phyloP scores from a whole-genome alignment of 2,113 vertebrate genomes.

The Lycaon pictus region DNA sequence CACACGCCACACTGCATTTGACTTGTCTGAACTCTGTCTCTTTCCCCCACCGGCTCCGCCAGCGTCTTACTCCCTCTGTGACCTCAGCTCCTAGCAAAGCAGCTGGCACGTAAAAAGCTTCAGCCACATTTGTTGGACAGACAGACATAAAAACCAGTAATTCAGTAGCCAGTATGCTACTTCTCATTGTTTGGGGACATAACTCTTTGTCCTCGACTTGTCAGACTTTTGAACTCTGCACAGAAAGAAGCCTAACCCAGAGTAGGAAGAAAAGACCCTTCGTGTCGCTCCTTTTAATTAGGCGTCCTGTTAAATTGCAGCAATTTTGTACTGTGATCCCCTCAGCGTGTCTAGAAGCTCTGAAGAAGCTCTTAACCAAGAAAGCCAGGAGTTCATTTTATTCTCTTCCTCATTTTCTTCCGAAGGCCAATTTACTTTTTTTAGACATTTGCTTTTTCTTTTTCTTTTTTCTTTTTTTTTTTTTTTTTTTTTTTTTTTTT shows the following conservation, averaged over 20 bases:
- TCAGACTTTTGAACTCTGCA: slow-evolving; percentile 34
- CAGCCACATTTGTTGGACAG: background rate
- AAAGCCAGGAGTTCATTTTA: slow-evolving; percentile 34
- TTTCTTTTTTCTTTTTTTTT: too few species aligned
- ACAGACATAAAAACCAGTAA: background rate
- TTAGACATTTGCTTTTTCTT: background rate
- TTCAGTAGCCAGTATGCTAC: background rate
- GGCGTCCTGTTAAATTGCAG: slow-evolving; percentile 54
- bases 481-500: background rate
- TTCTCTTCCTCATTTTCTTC: slow-evolving; percentile 51
- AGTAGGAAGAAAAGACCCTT: slow-evolving; percentile 56
- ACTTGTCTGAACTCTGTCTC: background rate
- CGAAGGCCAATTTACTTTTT: slow-evolving; percentile 47
- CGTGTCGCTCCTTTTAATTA: slow-evolving; percentile 60
- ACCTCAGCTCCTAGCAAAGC: background rate
- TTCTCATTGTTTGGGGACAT: background rate
- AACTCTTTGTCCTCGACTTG: slow-evolving; percentile 38
- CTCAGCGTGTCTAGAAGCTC: background rate
- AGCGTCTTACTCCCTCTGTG: background rate
- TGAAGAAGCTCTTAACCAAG: slow-evolving; percentile 47
- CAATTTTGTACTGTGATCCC: background rate
- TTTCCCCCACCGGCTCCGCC: fast-evolving
- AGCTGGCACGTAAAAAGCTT: background rate
- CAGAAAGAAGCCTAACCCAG: slow-evolving; percentile 57
- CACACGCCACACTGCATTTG: fast-evolving